A percentile compares a stretch with the other conserved stretches of the same genome.
phyloP scores from a whole-genome alignment of 2,113 vertebrate species.

The Aleadryas rufinucha region DNA sequence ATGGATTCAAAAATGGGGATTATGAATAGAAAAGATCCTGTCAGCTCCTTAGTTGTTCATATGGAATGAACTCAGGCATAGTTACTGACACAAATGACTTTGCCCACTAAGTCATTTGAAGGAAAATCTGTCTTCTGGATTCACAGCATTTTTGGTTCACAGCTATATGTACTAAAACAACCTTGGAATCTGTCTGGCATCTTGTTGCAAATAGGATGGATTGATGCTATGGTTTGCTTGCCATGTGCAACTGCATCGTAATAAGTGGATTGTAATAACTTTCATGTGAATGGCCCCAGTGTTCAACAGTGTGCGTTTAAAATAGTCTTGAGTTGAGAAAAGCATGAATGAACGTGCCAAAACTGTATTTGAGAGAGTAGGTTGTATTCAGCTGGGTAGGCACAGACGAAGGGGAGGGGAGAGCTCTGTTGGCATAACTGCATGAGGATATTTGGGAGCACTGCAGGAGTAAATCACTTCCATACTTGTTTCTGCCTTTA shows the following conservation, averaged over 20 bases:
- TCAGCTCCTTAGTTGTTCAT: background rate
- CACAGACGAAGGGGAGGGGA: background rate
- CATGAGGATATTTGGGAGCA: background rate
- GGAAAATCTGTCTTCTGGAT: background rate
- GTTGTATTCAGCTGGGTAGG: conserved; percentile 31
- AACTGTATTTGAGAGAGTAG: conserved; percentile 20
- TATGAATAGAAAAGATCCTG: background rate
- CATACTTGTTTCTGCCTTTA: conserved; percentile 4
- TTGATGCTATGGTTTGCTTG: conserved; percentile 7
- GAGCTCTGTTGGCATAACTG: background rate
- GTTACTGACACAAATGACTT: background rate
- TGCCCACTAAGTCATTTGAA: background rate
- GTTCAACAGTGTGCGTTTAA: conserved; percentile 10
- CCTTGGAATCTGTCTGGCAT: background rate
- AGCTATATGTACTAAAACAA: background rate
- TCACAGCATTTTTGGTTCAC: background rate
- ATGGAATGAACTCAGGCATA: background rate
- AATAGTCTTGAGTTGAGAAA: conserved; percentile 35
- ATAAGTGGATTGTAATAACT: conserved; percentile 20
- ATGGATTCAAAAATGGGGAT: background rate
- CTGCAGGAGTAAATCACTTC: conserved; percentile 33
- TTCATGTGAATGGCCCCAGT: conserved; percentile 20
- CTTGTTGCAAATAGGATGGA: background rate
- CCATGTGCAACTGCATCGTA: conserved; percentile 1
- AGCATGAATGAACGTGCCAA: conserved; percentile 37